Percentiles rank a stretch among this genome's conserved stretches.
These are phyloP conservation scores for Pandemis corylana DNA, from an alignment of 2,888 invertebrate species.

Conservation along the genomic window DNA sequence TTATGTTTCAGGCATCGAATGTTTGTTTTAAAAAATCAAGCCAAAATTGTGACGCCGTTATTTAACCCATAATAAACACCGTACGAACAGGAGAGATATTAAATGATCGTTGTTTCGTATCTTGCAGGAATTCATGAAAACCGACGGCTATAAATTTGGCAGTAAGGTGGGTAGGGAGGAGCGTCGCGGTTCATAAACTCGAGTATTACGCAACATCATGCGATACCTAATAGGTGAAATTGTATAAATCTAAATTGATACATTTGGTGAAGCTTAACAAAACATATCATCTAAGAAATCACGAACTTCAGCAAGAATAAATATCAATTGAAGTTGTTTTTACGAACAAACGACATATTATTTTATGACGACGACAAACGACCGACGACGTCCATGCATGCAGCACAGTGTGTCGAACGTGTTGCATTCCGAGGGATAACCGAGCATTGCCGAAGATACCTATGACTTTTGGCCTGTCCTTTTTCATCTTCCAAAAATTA, in stretches of 20 bases:
- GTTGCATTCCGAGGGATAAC: no score
- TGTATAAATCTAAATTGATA: constrained; percentile 61
- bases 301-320: background rate
- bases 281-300: background rate
- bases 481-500: no score
- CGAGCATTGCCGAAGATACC: no score
- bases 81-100: constrained; percentile 45
- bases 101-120: constrained; percentile 49
- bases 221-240: constrained; percentile 53
- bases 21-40: constrained; percentile 18
- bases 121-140: constrained; percentile 53
- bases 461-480: no score
- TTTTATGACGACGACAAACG: no score
- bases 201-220: constrained; percentile 47
- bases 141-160: constrained; percentile 54
- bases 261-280: constrained; percentile 48
- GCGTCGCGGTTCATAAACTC: constrained; percentile 40
- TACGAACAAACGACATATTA: background rate
- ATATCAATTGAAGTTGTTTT: background rate
- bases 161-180: constrained; percentile 46
- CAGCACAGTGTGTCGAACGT: no score
- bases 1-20: background rate
- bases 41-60: constrained; percentile 46
- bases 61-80: constrained; percentile 44
- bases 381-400: no score